phyloP scores from a whole-genome alignment of 2,888 invertebrate genomes.

The Acronicta alni region DNA sequence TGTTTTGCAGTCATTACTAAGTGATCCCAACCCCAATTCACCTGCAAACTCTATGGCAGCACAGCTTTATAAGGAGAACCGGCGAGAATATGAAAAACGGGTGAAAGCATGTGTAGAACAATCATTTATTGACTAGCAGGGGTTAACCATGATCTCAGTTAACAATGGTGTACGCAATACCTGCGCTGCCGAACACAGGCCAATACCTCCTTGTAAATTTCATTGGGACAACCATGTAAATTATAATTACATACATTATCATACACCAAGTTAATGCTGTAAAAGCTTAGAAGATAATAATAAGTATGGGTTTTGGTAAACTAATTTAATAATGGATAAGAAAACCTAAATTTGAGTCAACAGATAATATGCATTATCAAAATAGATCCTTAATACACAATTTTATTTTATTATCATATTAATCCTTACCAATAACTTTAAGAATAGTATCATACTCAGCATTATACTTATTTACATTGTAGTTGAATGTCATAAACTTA shows the following conservation, averaged over 20 bases:
- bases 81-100: conserved; percentile 99
- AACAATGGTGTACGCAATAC: conserved; percentile 67
- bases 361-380: conserved; percentile 47
- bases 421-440: conserved; percentile 60
- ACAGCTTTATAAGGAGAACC: conserved; percentile 99
- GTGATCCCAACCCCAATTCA: conserved; percentile 99
- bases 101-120: conserved; percentile 99
- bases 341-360: conserved; percentile 59
- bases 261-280: conserved; percentile 57
- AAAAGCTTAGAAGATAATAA: conserved; percentile 54
- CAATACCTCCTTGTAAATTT: conserved; percentile 74
- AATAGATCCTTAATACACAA: conserved; percentile 43
- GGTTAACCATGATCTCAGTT: conserved; percentile 67
- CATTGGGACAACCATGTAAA: conserved; percentile 81
- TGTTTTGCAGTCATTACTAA: conserved; percentile 97
- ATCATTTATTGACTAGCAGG: conserved; percentile 97
- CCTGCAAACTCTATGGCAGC: conserved; percentile 99
- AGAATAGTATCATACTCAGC: conserved; percentile 55
- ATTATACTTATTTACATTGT: conserved; percentile 32
- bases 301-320: conserved; percentile 65
- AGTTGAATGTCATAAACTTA: conserved; percentile 39
- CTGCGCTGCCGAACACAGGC: conserved; percentile 68
- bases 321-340: conserved; percentile 55
- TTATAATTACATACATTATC: conserved; percentile 60
- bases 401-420: conserved; percentile 44